Evolutionary conservation across 2,113 vertebrate genomes (phyloP).

Genomic region (Saiga tatarica): DNA sequence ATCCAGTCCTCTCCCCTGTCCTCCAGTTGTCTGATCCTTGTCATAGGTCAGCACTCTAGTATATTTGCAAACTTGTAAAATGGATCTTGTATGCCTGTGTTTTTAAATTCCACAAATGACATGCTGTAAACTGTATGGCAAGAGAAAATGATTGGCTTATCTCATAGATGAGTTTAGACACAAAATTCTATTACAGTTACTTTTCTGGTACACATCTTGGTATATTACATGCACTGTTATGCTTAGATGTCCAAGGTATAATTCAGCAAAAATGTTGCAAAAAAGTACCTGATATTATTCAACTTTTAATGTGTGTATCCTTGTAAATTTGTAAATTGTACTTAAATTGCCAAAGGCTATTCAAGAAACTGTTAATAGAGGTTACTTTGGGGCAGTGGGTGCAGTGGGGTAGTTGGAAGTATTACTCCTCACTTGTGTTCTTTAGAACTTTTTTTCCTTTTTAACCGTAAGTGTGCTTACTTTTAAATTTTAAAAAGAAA

Average conservation of each 20-base stretch:
- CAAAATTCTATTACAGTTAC: not conserved
- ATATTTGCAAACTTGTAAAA: not conserved
- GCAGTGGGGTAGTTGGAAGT: not conserved
- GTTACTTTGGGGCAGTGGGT: not conserved
- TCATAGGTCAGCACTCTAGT: not conserved
- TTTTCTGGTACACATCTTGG: not conserved
- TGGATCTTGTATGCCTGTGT: not conserved
- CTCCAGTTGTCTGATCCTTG: not conserved
- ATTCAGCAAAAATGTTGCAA: not conserved
- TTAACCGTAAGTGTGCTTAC: not conserved
- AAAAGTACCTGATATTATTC: not conserved
- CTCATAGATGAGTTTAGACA: not conserved
- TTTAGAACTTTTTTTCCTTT: not conserved
- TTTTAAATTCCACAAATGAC: not conserved
- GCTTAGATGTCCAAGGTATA: not conserved
- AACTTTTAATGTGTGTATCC: not conserved
- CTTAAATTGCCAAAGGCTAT: not conserved
- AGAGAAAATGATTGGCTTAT: not conserved
- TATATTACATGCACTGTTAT: not conserved
- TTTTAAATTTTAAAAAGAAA: constrained; percentile 3
- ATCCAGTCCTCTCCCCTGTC: not conserved
- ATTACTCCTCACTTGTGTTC: not conserved
- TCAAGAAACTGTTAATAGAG: not conserved
- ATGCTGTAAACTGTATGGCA: not conserved
- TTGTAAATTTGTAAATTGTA: not conserved